A percentile compares a stretch with the other conserved stretches of the same genome.
Conservation (phyloP, 1,140 invertebrate species). For the Habropoda laboriosa region DNA sequence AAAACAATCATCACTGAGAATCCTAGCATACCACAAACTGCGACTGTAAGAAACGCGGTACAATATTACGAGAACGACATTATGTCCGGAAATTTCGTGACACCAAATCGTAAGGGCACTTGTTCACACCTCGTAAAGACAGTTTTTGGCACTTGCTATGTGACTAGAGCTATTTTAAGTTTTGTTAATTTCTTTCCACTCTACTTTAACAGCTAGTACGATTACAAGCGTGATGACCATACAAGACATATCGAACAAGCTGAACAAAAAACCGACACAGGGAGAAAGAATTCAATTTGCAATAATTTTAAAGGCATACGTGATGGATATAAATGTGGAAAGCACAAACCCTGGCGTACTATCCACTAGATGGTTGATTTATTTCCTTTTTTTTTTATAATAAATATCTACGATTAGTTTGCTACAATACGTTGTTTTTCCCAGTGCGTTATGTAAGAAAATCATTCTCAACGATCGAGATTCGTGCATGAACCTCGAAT, state of each 20-base stretch:
- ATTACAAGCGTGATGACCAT: constrained; percentile 81
- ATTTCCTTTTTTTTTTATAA: not conserved
- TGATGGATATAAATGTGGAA: constrained; percentile 80
- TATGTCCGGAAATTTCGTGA: constrained; percentile 69
- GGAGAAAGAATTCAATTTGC: constrained; percentile 76
- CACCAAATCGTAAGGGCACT: constrained; percentile 74
- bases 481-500: constrained; percentile 80
- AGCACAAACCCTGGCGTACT: constrained; percentile 53
- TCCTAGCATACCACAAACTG: constrained; percentile 74
- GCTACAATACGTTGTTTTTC: constrained; percentile 13
- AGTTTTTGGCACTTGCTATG: not conserved
- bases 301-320: constrained; percentile 74
- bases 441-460: constrained; percentile 77
- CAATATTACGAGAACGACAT: constrained; percentile 60
- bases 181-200: not conserved
- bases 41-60: constrained; percentile 67
- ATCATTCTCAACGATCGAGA: constrained; percentile 65
- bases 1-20: constrained; percentile 81
- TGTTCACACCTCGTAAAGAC: no score
- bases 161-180: not conserved
- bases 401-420: not conserved
- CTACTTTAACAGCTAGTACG: constrained; percentile 68
- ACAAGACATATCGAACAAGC: constrained; percentile 74
- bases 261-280: constrained; percentile 60
- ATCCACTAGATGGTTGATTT: constrained; percentile 72